Percentiles rank a stretch among this genome's conserved stretches.
phyloP scores from a whole-genome alignment of 1,140 invertebrate genomes.

The Drosophila serrata region DNA sequence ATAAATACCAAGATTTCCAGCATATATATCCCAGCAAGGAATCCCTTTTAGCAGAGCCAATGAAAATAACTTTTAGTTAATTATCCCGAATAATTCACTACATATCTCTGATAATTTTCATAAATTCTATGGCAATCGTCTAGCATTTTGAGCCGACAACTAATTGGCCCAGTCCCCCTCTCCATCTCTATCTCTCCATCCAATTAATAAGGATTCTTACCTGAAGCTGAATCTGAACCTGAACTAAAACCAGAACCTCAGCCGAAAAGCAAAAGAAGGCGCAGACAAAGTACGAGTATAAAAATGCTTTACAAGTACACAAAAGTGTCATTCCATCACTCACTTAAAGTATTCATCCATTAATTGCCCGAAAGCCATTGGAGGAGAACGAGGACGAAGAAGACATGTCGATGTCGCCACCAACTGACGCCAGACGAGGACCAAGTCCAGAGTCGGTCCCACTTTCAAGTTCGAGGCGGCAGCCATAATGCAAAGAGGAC shows the following conservation, averaged over 20 bases:
- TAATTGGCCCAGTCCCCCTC: constrained; percentile 58
- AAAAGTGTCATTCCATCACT: constrained; percentile 85
- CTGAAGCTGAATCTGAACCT: constrained; percentile 6
- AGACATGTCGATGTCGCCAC: constrained; percentile 63
- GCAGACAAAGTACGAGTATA: constrained; percentile 59
- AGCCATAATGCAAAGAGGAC: constrained; percentile 80
- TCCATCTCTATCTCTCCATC: not conserved
- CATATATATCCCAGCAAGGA: not conserved
- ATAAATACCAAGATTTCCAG: not conserved
- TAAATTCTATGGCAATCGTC: constrained; percentile 70
- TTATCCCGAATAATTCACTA: constrained; percentile 56
- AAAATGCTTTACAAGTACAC: constrained; percentile 84
- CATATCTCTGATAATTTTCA: constrained; percentile 74
- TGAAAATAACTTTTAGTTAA: constrained; percentile 57
- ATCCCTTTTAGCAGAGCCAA: constrained; percentile 16
- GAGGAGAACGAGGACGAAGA: constrained; percentile 23
- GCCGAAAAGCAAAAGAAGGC: constrained; percentile 7
- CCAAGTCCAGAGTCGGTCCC: constrained; percentile 39
- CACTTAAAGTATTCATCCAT: constrained; percentile 85
- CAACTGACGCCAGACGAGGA: constrained; percentile 72
- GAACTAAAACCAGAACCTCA: not conserved
- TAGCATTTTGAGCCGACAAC: constrained; percentile 52
- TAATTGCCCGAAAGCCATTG: constrained; percentile 84
- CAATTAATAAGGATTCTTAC: constrained; percentile 71
- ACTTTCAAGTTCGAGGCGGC: constrained; percentile 76